Conservation (phyloP, 53 echinoderm and acorn worm genomes). For the Zoroaster sp. region DNA sequence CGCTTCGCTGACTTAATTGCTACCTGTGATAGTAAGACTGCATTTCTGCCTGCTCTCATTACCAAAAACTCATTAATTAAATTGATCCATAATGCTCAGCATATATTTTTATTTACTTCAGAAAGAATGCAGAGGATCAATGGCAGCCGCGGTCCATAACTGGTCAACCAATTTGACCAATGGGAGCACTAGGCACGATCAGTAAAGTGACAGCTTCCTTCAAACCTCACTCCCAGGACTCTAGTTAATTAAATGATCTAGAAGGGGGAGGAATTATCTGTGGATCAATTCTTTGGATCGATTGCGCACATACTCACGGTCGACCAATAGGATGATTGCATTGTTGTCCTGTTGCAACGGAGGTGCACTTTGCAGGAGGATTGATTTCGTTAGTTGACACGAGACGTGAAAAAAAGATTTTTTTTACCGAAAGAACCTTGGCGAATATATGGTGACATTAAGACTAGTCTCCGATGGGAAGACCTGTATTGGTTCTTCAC, state of each 20-base stretch:
- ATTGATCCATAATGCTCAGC: conserved; percentile 19
- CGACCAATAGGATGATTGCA: conserved; percentile 1
- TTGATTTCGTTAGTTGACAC: conserved; percentile 35
- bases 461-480: no score
- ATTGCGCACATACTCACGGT: not conserved
- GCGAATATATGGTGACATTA: no score
- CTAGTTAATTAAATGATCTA: conserved; percentile 36
- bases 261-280: conserved; percentile 10
- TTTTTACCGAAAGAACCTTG: no score
- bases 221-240: not conserved
- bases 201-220: not conserved
- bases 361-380: not conserved
- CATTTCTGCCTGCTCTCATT: not conserved
- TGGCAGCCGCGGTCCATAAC: not conserved
- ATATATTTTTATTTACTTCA: no score
- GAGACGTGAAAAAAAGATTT: not conserved
- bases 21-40: no score
- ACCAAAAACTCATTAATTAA: conserved; percentile 13
- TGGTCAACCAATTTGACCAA: not conserved
- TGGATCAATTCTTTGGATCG: conserved; percentile 19
- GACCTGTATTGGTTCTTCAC: no score
- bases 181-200: not conserved
- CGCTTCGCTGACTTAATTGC: not conserved
- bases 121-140: not conserved
- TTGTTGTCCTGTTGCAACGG: not conserved